Evolutionary conservation across 2,113 vertebrate genomes (phyloP).

Genomic region (Atractosteus spatula): DNA sequence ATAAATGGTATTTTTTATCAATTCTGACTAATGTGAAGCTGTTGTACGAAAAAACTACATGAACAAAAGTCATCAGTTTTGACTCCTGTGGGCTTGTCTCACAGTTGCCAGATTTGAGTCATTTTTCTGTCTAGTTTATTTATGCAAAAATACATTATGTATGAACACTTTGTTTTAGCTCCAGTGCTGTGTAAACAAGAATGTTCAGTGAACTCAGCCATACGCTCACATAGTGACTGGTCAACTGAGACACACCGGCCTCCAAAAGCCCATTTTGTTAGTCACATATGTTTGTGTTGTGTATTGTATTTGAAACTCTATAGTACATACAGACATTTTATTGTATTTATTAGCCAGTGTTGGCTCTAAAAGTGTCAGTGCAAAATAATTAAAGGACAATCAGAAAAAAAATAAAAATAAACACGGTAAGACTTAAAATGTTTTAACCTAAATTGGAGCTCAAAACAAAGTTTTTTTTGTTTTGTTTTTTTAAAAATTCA

Average conservation of each 20-base stretch:
- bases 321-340: slow-evolving; percentile 77
- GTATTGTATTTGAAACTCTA: slow-evolving; percentile 78
- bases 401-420: slow-evolving; percentile 60
- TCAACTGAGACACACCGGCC: slow-evolving; percentile 72
- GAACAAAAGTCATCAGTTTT: slow-evolving; percentile 90
- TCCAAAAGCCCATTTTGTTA: slow-evolving; percentile 68
- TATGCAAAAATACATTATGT: slow-evolving; percentile 95
- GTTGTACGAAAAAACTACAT: slow-evolving; percentile 87
- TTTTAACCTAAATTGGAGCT: slow-evolving; percentile 73
- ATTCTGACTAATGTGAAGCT: slow-evolving; percentile 99
- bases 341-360: slow-evolving; percentile 93
- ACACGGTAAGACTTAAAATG: slow-evolving; percentile 44
- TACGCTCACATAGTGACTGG: slow-evolving; percentile 68
- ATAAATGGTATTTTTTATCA: slow-evolving; percentile 99
- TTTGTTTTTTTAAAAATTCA: slow-evolving; percentile 58
- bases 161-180: slow-evolving; percentile 94
- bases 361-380: slow-evolving; percentile 89
- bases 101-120: slow-evolving; percentile 90
- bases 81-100: slow-evolving; percentile 89
- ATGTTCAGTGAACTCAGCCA: slow-evolving; percentile 66
- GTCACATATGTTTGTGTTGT: slow-evolving; percentile 69
- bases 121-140: slow-evolving; percentile 93
- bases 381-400: slow-evolving; percentile 85
- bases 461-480: slow-evolving; percentile 74
- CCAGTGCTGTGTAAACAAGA: slow-evolving; percentile 77